Conservation (phyloP, 2,888 invertebrate genomes). For the Trachelus tabidus region DNA sequence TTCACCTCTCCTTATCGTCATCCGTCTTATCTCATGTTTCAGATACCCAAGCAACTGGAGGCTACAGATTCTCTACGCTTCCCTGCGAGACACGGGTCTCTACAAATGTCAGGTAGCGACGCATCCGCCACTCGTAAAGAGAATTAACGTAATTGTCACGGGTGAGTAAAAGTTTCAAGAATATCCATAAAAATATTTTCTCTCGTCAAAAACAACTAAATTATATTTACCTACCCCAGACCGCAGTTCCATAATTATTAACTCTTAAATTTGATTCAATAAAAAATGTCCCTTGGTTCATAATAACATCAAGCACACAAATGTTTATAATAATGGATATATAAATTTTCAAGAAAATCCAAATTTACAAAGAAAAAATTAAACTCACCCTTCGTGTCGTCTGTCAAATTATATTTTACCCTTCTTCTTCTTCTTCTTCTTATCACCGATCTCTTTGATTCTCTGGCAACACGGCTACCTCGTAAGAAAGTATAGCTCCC, state of each 20-base stretch:
- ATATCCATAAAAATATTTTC: background rate
- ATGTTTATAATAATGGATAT: no score
- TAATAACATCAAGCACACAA: background rate
- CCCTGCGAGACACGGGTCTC: slow-evolving; percentile 71
- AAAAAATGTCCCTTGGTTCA: background rate
- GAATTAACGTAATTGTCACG: slow-evolving; percentile 71
- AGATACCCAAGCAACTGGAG: slow-evolving; percentile 73
- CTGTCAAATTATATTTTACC: no score
- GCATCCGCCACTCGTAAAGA: slow-evolving; percentile 72
- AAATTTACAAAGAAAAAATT: no score
- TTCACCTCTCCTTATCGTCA: background rate
- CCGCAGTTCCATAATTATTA: no score
- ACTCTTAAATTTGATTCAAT: background rate
- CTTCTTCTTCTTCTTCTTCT: background rate
- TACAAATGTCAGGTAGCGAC: slow-evolving; percentile 76
- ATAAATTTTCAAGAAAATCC: no score
- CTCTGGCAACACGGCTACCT: background rate
- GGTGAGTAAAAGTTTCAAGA: slow-evolving; percentile 41
- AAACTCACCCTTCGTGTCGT: no score
- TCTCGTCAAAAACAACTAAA: background rate
- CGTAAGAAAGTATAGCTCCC: background rate
- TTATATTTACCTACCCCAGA: no score
- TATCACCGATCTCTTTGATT: background rate
- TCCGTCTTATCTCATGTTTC: slow-evolving; percentile 17
- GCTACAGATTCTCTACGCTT: slow-evolving; percentile 72